Conservation (phyloP, 2,113 vertebrate species). For the Lophotis ruficrista region DNA sequence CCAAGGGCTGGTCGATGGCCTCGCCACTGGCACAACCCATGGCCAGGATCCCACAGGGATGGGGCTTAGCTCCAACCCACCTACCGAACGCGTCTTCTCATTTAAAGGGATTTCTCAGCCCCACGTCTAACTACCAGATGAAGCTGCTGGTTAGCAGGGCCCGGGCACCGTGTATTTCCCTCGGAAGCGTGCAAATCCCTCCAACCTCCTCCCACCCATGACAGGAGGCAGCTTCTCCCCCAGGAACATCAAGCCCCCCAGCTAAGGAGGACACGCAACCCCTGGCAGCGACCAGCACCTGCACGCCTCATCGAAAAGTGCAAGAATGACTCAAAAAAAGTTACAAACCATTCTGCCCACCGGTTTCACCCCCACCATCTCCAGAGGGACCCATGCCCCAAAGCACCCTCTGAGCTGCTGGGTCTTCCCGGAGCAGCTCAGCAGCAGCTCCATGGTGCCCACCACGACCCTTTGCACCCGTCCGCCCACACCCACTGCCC, state of each 20-base stretch:
- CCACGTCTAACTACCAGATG: background rate
- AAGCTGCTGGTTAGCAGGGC: background rate
- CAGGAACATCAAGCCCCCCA: background rate
- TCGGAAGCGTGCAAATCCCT: accelerated
- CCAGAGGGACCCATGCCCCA: background rate
- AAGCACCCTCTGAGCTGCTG: background rate
- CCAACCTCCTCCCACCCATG: background rate
- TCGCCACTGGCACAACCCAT: background rate
- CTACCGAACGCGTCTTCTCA: background rate
- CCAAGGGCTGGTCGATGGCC: background rate
- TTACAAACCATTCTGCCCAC: background rate
- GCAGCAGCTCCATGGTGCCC: background rate
- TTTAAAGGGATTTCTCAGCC: background rate
- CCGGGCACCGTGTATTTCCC: accelerated
- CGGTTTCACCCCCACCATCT: background rate
- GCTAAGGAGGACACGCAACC: background rate
- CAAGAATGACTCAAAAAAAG: background rate
- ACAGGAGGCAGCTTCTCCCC: background rate
- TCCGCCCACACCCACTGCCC: no score
- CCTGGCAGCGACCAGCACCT: background rate
- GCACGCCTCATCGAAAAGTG: background rate
- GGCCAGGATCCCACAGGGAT: background rate
- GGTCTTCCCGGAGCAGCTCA: background rate
- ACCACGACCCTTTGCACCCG: background rate
- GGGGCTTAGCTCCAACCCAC: no score